Conservation (phyloP, 2,797 vertebrate species). For the Oreochromis mossambicus region DNA sequence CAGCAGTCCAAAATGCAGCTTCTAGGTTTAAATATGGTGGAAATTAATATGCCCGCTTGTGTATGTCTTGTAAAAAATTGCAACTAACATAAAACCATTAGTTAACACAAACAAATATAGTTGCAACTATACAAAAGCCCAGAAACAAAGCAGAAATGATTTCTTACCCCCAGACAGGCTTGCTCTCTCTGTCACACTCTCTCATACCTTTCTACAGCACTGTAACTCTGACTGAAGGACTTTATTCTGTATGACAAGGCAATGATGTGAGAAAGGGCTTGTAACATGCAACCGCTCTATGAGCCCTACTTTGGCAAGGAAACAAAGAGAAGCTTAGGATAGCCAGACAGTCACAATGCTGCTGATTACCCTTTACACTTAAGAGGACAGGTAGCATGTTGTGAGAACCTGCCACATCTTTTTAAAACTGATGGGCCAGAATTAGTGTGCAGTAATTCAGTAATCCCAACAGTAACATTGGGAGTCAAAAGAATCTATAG, state of each 20-base stretch:
- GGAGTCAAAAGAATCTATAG: neutral
- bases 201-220: constrained; percentile 14
- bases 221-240: neutral
- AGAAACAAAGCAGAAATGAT: neutral
- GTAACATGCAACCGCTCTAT: constrained; percentile 42
- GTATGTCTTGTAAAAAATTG: neutral
- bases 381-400: constrained; percentile 43
- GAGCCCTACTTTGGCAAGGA: constrained; percentile 54
- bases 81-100: neutral
- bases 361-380: constrained; percentile 45
- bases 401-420: constrained; percentile 60
- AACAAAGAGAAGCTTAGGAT: constrained; percentile 64
- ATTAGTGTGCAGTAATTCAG: constrained; percentile 7
- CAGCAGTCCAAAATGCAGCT: constrained; percentile 67
- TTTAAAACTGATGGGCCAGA: constrained; percentile 44
- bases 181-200: constrained; percentile 1
- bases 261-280: constrained; percentile 55
- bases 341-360: constrained; percentile 57
- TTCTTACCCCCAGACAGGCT: neutral
- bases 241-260: constrained; percentile 51
- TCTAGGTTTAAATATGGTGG: constrained; percentile 40
- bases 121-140: neutral
- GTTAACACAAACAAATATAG: neutral
- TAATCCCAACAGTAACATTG: neutral
- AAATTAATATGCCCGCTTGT: neutral